A percentile compares a stretch with the other conserved stretches of the same genome.
Evolutionary conservation across 2,888 invertebrate species (phyloP).

Genomic region (Pseudoips prasinana): DNA sequence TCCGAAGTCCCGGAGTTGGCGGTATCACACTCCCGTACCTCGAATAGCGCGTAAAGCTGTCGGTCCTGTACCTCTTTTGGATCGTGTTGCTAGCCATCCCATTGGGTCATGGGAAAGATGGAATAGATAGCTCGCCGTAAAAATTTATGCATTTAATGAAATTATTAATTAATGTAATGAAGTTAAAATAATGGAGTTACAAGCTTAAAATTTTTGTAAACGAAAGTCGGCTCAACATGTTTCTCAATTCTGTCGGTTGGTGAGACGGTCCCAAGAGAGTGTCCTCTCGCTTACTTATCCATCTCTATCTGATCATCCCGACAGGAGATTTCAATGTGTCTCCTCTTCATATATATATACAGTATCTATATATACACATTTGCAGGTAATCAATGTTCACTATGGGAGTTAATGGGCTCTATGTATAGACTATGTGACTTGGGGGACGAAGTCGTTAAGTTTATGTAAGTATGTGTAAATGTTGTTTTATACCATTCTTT

Average conservation of each 20-base stretch:
- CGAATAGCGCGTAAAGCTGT: no score
- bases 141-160: no score
- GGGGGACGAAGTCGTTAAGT: neutral
- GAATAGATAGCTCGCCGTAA: no score
- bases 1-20: no score
- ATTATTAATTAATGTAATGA: no score
- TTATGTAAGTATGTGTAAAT: neutral
- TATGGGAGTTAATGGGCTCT: constrained; percentile 20
- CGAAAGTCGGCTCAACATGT: constrained; percentile 28
- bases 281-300: constrained; percentile 72
- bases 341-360: constrained; percentile 10
- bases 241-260: constrained; percentile 25
- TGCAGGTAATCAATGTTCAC: constrained; percentile 24
- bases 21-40: no score
- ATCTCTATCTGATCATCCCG: constrained; percentile 59
- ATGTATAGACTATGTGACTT: constrained; percentile 2
- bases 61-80: no score
- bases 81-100: no score
- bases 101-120: no score
- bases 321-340: constrained; percentile 44
- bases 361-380: constrained; percentile 4
- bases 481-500: no score
- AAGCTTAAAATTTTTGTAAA: neutral
- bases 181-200: no score
- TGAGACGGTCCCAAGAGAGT: constrained; percentile 52